phyloP scores from a whole-genome alignment of 2,113 vertebrate genomes.

The Argyrosomus japonicus region DNA sequence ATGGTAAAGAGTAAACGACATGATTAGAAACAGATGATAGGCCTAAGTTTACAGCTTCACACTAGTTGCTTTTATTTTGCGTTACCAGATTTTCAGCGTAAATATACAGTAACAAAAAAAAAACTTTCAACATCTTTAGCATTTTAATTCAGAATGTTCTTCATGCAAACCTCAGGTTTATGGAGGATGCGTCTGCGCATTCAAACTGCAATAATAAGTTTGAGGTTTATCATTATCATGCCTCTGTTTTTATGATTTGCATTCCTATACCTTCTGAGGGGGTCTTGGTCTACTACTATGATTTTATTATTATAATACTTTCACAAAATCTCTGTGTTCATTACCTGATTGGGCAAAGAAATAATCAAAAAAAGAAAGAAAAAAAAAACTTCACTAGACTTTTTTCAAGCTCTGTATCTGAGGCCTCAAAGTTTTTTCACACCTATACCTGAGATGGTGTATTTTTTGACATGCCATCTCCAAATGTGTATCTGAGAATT shows the following conservation, averaged over 20 bases:
- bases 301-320: slow-evolving; percentile 72
- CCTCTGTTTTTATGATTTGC: slow-evolving; percentile 80
- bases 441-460: slow-evolving; percentile 78
- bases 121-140: slow-evolving; percentile 43
- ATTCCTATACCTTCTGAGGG: slow-evolving; percentile 82
- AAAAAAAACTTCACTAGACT: slow-evolving; percentile 68
- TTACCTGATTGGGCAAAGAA: slow-evolving; percentile 71
- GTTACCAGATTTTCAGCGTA: slow-evolving; percentile 67
- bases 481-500: slow-evolving; percentile 82
- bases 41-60: slow-evolving; percentile 73
- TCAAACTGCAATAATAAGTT: slow-evolving; percentile 84
- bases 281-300: slow-evolving; percentile 82
- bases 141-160: slow-evolving; percentile 73
- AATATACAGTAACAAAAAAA: slow-evolving; percentile 63
- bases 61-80: slow-evolving; percentile 68
- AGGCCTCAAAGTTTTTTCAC: slow-evolving; percentile 87
- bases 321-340: slow-evolving; percentile 75
- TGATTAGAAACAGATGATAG: slow-evolving; percentile 73
- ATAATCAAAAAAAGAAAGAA: slow-evolving; percentile 34
- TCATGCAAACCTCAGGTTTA: slow-evolving; percentile 81
- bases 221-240: slow-evolving; percentile 79
- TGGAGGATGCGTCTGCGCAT: slow-evolving; percentile 77
- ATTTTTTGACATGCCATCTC: slow-evolving; percentile 80
- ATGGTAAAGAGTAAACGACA: slow-evolving; percentile 84
- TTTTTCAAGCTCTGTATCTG: slow-evolving; percentile 89